Evolutionary conservation across 2,888 invertebrate species (phyloP).

Genomic region (Sarcophaga carnaria): DNA sequence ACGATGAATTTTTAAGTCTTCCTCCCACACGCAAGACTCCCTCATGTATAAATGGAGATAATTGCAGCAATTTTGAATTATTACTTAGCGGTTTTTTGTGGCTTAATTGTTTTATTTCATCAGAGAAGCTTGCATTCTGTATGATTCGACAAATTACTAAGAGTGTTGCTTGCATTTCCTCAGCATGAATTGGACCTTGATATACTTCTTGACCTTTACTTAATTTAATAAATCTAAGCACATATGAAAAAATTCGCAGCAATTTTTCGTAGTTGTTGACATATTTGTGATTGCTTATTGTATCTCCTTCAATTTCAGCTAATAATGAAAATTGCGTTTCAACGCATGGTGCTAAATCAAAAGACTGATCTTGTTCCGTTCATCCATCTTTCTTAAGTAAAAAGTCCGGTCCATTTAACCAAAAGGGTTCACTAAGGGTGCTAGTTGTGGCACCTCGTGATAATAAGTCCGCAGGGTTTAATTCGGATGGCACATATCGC

Average conservation of each 20-base stretch:
- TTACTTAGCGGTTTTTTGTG: background rate
- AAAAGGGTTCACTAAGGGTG: background rate
- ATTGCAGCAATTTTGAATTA: slow-evolving; percentile 5
- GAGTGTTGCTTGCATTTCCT: background rate
- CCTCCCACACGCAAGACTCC: slow-evolving; percentile 32
- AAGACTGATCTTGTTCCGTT: background rate
- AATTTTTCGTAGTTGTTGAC: slow-evolving; percentile 24
- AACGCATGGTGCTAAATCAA: too few relatives aligned
- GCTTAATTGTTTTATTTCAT: slow-evolving; percentile 2
- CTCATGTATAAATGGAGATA: slow-evolving; percentile 23
- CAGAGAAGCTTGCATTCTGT: background rate
- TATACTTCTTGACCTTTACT: background rate
- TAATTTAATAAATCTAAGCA: slow-evolving; percentile 13
- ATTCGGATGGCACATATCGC: slow-evolving; percentile 5
- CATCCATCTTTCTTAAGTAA: background rate
- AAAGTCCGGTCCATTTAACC: slow-evolving; percentile 28
- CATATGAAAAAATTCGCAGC: slow-evolving; percentile 31
- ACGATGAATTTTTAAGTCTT: slow-evolving; percentile 15
- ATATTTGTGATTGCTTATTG: slow-evolving; percentile 27
- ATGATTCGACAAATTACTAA: slow-evolving; percentile 20
- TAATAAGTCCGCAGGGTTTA: slow-evolving; percentile 33
- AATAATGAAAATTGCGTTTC: background rate
- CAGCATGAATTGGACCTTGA: background rate
- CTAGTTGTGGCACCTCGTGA: slow-evolving; percentile 20
- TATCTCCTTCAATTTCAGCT: background rate